phyloP scores from a whole-genome alignment of 2,797 vertebrate genomes.

The Agapornis canus region DNA sequence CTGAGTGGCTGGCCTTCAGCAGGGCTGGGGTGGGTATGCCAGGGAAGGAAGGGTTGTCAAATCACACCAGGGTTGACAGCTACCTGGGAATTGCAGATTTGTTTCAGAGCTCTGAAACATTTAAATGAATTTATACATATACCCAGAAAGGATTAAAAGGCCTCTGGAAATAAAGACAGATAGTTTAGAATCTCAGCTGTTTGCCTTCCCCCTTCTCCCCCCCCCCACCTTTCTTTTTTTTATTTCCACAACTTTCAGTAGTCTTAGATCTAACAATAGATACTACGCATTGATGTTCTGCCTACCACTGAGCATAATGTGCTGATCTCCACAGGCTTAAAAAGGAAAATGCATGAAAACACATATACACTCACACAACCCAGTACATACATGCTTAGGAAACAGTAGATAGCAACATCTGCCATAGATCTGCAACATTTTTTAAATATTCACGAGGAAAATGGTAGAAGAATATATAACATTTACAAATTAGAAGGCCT shows the following conservation, averaged over 20 bases:
- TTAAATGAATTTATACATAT: background rate
- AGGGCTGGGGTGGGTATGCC: background rate
- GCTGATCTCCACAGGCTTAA: background rate
- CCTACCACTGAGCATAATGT: background rate
- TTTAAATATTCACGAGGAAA: constrained; percentile 23
- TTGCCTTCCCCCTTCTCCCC: background rate
- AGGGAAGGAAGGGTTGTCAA: background rate
- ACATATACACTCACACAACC: background rate
- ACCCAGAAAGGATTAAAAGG: background rate
- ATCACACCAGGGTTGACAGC: background rate
- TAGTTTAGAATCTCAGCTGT: background rate
- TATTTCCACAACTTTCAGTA: background rate
- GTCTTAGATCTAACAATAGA: background rate
- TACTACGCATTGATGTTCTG: background rate
- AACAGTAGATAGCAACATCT: constrained; percentile 42
- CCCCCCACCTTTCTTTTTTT: background rate
- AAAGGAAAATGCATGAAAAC: background rate
- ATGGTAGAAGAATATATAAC: background rate
- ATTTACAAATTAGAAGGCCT: background rate
- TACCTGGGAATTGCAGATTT: background rate
- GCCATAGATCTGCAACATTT: constrained; percentile 18
- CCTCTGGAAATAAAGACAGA: background rate
- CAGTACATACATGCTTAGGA: background rate
- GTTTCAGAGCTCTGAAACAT: background rate
- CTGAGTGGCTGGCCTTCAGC: background rate